Percentiles rank a stretch among this genome's conserved stretches.
These are phyloP conservation scores for Numenius arquata DNA, from an alignment of 2,113 vertebrate genomes.

Conservation along the genomic window DNA sequence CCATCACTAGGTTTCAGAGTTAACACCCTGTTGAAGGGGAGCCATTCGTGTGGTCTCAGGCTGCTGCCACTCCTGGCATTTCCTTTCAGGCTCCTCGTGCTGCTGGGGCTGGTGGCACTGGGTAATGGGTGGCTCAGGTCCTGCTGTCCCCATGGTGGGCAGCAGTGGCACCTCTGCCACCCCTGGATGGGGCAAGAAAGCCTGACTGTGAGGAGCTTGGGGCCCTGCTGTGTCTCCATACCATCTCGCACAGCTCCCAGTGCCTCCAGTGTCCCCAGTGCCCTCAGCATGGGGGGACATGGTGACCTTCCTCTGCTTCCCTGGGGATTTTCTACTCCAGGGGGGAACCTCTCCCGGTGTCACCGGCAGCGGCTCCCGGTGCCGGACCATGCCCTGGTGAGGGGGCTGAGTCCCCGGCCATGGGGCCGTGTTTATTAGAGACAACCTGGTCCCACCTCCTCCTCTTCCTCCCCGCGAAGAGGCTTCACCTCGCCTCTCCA, in stretches of 20 bases:
- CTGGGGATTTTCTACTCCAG: not conserved
- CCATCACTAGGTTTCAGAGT: not conserved
- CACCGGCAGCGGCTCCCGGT: not conserved
- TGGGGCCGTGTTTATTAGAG: not conserved
- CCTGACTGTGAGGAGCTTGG: rapidly evolving
- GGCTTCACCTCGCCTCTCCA: not conserved
- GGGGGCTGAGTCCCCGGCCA: not conserved
- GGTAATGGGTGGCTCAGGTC: not conserved
- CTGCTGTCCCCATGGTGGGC: rapidly evolving
- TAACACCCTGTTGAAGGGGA: not conserved
- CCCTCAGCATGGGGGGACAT: not conserved
- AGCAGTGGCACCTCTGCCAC: not conserved
- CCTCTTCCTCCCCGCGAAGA: not conserved
- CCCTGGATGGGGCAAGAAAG: not conserved
- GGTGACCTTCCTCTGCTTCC: not conserved
- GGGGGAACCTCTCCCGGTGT: rapidly evolving
- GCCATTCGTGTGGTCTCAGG: not conserved
- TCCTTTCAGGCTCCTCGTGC: not conserved
- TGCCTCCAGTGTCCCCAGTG: not conserved
- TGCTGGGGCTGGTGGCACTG: too few relatives aligned
- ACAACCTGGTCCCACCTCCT: not conserved
- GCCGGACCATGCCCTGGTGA: not conserved
- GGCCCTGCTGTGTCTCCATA: not conserved
- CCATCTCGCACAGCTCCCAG: not conserved
- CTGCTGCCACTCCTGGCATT: too few relatives aligned